Evolutionary conservation across 1,140 invertebrate species (phyloP), one percentile per base, ranked within the genome.

Genomic region (Antheraea pernyi): DNA sequence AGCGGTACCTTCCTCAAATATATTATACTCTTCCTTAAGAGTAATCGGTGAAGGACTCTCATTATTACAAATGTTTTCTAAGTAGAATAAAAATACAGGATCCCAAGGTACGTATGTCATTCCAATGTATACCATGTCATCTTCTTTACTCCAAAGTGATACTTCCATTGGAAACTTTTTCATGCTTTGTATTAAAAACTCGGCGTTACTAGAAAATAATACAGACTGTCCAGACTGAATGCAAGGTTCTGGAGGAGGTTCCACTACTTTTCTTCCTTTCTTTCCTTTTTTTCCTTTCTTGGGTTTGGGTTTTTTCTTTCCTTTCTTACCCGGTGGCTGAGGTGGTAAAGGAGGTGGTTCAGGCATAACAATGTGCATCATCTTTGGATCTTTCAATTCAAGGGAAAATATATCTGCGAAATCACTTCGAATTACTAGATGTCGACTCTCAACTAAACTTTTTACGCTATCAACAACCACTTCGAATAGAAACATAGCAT

Each of bases 151-250:
- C 87, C 87, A 92, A 19, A 92, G 68, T 0, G 89, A 89, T 48
- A 91, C 48, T 69, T 86, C 83, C 64, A 91, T 36, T 0, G 90
- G 87, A 65, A 68, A 84, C n/a, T 83, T 87, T 61, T 80, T 84
- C 88, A 92, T 92, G 42, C 63, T 85, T 77, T 90, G 84, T 48
- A 85, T 82, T 10, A 92, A 76, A 63, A 91, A 80, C 64, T 90
- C 88, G 18, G 90, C 79, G 58, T 72, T 90, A 67, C 90, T 89
- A 13, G 87, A 75, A 69, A 92, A 89, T n/a, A 92, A 77, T 22
- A 92, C 84, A 3, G 90, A 92, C 65, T 92, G 90, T 0, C 90
- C 90, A 0, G 86, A 84, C 65, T 88, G 86, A 77, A 92, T 92
- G 0, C 79, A 79, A 13, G 88, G 88, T 71, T 91, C 88, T 7